Conservation (phyloP, 1,140 invertebrate species). For the Cataglyphis hispanica region DNA sequence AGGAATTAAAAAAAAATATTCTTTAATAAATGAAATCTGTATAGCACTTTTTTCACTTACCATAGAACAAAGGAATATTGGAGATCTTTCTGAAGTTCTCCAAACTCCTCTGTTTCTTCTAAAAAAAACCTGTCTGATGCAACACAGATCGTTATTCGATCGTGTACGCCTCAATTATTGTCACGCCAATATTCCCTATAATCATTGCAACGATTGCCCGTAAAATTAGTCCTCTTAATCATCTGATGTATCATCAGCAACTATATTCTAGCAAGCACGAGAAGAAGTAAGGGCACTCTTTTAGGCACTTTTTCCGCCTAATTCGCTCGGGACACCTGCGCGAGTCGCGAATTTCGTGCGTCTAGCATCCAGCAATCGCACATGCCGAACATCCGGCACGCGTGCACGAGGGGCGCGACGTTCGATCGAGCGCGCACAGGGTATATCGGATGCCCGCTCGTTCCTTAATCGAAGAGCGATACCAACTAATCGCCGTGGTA, state of each 20-base stretch:
- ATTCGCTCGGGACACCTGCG: constrained; percentile 50
- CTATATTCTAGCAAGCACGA: constrained; percentile 15
- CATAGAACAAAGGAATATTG: no score
- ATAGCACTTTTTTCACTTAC: background rate
- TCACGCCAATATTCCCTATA: background rate
- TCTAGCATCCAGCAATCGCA: constrained; percentile 40
- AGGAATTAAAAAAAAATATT: background rate
- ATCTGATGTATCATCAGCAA: constrained; percentile 43
- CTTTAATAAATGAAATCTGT: background rate
- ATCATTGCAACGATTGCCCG: constrained; percentile 22
- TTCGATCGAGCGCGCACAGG: constrained; percentile 46
- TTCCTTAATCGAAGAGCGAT: constrained; percentile 69
- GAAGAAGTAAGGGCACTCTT: background rate
- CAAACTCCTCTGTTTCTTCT: background rate
- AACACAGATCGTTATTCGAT: background rate
- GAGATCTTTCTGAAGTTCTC: background rate
- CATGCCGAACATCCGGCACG: constrained; percentile 24
- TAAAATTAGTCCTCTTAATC: constrained; percentile 35
- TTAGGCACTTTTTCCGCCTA: constrained; percentile 35
- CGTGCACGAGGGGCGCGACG: constrained; percentile 33
- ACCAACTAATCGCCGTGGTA: constrained; percentile 72
- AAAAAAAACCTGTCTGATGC: background rate
- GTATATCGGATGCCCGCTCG: constrained; percentile 41
- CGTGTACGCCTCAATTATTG: constrained; percentile 39
- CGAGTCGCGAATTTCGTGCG: constrained; percentile 20